phyloP scores from a whole-genome alignment of 2,888 invertebrate species.

The Eristalis arbustorum region DNA sequence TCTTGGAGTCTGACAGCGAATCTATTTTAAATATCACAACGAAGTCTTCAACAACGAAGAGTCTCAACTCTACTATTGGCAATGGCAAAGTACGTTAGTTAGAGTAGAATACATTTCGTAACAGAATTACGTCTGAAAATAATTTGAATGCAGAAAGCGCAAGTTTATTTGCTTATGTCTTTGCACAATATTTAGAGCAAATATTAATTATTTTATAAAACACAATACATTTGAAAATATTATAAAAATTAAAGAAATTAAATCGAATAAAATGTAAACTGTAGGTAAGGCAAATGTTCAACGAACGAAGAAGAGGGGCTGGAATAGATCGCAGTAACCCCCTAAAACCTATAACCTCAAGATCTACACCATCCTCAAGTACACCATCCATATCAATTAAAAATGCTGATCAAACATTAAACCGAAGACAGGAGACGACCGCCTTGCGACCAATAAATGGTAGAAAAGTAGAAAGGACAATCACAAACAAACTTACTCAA shows the following conservation, averaged over 20 bases:
- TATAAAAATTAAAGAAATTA: not conserved
- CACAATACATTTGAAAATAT: not conserved
- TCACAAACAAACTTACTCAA: not conserved
- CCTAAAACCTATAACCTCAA: constrained; percentile 84
- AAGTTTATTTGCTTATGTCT: no score
- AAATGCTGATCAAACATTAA: constrained; percentile 34
- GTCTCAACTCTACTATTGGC: constrained; percentile 73
- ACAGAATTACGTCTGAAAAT: no score
- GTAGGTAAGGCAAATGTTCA: constrained; percentile 92
- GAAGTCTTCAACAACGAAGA: constrained; percentile 50
- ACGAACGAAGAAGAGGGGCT: constrained; percentile 87
- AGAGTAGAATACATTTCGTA: no score
- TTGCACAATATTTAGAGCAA: no score
- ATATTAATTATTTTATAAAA: no score
- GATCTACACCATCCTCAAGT: constrained; percentile 53
- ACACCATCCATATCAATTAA: constrained; percentile 26
- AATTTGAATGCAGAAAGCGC: no score
- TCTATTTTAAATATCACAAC: constrained; percentile 16
- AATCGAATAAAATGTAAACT: not conserved
- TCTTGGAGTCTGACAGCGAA: constrained; percentile 36
- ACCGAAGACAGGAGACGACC: constrained; percentile 61
- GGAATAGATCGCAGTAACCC: constrained; percentile 92
- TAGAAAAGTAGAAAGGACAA: constrained; percentile 30
- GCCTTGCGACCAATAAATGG: constrained; percentile 32
- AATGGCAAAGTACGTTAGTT: constrained; percentile 76